Evolutionary conservation across 2,888 invertebrate genomes (phyloP), one percentile per base, ranked within the genome.

Genomic region (Torymus tubicola): DNA sequence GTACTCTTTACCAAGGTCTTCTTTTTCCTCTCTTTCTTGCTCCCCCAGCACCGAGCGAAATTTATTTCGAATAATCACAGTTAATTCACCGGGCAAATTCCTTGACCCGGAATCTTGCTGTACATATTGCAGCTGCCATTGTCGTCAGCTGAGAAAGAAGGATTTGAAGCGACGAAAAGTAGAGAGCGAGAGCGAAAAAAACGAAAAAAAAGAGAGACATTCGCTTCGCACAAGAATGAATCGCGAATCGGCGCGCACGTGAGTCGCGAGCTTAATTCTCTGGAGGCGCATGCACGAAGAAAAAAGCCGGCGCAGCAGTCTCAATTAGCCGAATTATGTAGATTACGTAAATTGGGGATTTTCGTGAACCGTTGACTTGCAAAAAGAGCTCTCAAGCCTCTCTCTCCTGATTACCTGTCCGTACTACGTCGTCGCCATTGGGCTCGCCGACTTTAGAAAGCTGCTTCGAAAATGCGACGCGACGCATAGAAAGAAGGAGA

Each of bases 361-460:
- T 71, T 76, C 18, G 50, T 53, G 55, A 76, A 55, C 31, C 69
- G 24, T n/a, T 31, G 68, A 52, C 31, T 70, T 21, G n/a, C 57
- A 13, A 77, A 77, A 52, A 57, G 12, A 60, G 67, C 53, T 14
- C 31, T 31, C 31, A 8, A 31, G 31, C 12, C 67, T 63, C 24
- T 18, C 16, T 24, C 11, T 16, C 42, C 11, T 42, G 16, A 8
- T 8, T 31, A 31, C 31, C 31, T 31, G n/a, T 31, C 5, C 13
- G 52, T 50, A 31, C 21, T 21, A 61, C 8, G 53, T 11, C n/a
- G 11, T 16, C 42, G 57, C 1, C 63, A 24, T 58, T 58, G 42
- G 31, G 13, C n/a, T n/a, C n/a, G 61, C n/a, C 55, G n/a, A 53
- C 57, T 78, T 73, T 73, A 63, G 68, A 78, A 78, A 78, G 78